Evolutionary conservation across 2,888 invertebrate species (phyloP).

Genomic region (Pristionchus fissidentatus): DNA sequence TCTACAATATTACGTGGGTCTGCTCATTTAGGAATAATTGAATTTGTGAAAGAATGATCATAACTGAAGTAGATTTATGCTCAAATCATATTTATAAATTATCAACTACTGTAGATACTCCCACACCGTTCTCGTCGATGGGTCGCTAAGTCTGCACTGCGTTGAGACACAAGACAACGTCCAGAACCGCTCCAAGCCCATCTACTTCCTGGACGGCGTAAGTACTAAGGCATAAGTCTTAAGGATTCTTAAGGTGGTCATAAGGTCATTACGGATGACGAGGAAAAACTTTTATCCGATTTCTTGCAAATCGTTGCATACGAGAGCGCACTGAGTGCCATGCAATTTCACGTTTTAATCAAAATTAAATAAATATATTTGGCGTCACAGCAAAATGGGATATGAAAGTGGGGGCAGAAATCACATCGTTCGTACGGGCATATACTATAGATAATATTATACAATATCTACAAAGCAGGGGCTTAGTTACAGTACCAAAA

Average conservation of each 20-base stretch:
- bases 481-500: no score
- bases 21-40: no score
- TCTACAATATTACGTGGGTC: not conserved
- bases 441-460: no score
- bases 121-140: conserved; percentile 17
- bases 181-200: not conserved
- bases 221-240: not conserved
- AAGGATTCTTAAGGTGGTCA: not conserved
- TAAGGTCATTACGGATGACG: not conserved
- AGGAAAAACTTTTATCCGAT: no score
- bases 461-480: no score
- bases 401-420: not conserved
- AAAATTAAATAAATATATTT: no score
- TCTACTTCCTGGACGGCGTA: not conserved
- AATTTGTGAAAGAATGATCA: no score
- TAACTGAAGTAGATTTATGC: no score
- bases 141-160: not conserved
- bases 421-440: conserved; percentile 6
- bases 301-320: conserved; percentile 15
- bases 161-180: no score
- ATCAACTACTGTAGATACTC: not conserved
- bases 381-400: not conserved
- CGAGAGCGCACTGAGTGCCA: not conserved
- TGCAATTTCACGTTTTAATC: no score
- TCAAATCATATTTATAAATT: not conserved